phyloP scores from a whole-genome alignment of 2,113 vertebrate species.

The Macaca mulatta region DNA sequence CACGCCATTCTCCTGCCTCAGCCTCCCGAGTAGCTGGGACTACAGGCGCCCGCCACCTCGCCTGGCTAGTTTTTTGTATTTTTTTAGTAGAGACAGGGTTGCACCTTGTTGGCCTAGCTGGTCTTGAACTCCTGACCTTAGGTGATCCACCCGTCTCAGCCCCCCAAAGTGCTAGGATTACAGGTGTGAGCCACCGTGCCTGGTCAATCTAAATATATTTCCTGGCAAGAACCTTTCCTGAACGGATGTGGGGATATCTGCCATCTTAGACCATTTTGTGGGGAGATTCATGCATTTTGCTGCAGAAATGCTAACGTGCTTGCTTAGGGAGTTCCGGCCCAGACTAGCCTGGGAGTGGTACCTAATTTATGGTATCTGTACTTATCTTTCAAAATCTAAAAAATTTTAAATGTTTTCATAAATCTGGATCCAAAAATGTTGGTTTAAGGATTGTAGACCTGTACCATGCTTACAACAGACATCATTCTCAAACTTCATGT shows the following conservation, averaged over 20 bases:
- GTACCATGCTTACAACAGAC: background rate
- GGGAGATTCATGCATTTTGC: background rate
- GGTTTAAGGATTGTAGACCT: background rate
- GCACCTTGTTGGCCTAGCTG: too few species aligned
- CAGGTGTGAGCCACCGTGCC: too few species aligned
- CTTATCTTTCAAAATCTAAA: background rate
- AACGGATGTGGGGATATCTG: background rate
- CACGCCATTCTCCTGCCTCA: too few species aligned
- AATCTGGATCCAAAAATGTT: background rate
- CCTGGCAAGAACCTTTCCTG: background rate
- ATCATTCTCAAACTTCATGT: background rate
- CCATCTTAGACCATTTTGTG: background rate
- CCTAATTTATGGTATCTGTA: background rate
- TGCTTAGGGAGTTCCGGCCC: background rate
- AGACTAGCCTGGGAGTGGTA: background rate
- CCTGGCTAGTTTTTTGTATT: too few species aligned
- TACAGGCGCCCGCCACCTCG: rapidly evolving
- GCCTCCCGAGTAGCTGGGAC: too few species aligned
- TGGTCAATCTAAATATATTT: background rate
- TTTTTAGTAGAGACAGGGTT: too few species aligned
- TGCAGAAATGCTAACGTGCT: background rate
- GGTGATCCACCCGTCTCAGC: too few species aligned
- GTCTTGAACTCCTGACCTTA: too few species aligned
- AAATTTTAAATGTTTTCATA: background rate
- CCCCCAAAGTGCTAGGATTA: too few species aligned